Evolutionary conservation across 1,140 invertebrate genomes (phyloP).

Genomic region (Coenobita brevimanus): DNA sequence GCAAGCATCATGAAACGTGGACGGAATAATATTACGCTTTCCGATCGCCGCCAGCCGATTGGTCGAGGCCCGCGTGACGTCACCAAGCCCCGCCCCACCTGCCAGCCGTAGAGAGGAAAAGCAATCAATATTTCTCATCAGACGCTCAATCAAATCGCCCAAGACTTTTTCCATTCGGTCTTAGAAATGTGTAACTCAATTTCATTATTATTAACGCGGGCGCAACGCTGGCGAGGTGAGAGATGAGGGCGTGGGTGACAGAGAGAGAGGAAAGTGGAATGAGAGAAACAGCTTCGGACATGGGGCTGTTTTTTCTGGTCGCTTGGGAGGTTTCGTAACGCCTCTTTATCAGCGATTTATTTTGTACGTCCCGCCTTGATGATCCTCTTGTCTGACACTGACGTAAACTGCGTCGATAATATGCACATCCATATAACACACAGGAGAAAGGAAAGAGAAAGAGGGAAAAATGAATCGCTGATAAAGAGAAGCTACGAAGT

Average conservation of each 20-base stretch:
- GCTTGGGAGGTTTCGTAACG: too few relatives aligned
- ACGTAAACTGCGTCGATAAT: too few relatives aligned
- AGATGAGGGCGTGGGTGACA: neutral
- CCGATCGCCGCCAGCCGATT: slow-evolving; percentile 43
- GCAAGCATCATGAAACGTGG: slow-evolving; percentile 48
- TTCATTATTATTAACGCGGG: slow-evolving; percentile 31
- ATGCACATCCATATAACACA: too few relatives aligned
- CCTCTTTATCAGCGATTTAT: too few relatives aligned
- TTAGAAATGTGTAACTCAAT: slow-evolving; percentile 42
- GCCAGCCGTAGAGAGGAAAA: slow-evolving; percentile 19
- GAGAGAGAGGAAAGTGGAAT: neutral
- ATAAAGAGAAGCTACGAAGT: too few relatives aligned
- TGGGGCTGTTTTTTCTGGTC: too few relatives aligned
- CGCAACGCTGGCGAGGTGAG: neutral
- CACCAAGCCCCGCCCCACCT: slow-evolving; percentile 26
- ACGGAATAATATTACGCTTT: slow-evolving; percentile 54
- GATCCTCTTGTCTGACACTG: too few relatives aligned
- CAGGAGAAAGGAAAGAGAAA: too few relatives aligned
- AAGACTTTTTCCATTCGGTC: slow-evolving; percentile 48
- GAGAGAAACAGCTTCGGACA: too few relatives aligned
- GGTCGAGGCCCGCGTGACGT: slow-evolving; percentile 32
- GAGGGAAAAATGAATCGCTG: too few relatives aligned
- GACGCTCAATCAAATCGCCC: slow-evolving; percentile 51
- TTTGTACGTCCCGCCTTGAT: too few relatives aligned
- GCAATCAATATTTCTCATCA: slow-evolving; percentile 57